Conservation (phyloP, 2,797 vertebrate species). For the Eurystomus glaucurus region DNA sequence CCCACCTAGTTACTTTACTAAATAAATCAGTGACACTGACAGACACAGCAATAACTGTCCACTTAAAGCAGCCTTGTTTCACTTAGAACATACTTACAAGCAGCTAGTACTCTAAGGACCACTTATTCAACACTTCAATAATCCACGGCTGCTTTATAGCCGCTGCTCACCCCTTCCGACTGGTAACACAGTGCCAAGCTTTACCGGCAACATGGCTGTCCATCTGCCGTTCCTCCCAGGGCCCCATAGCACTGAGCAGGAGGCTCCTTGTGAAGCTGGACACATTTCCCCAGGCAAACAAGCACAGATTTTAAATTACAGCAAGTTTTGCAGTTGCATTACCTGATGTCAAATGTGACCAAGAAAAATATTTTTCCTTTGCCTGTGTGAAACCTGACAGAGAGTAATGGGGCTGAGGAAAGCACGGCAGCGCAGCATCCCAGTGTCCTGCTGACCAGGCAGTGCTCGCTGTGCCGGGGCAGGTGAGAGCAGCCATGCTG, state of each 20-base stretch:
- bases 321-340: accelerated
- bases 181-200: accelerated
- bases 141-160: background rate
- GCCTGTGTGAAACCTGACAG: accelerated
- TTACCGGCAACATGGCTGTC: accelerated
- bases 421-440: background rate
- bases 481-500: background rate
- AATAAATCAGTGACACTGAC: background rate
- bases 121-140: background rate
- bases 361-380: background rate
- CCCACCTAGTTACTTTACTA: background rate
- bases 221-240: background rate
- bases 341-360: too few species aligned
- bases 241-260: accelerated
- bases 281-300: background rate
- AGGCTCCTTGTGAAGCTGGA: background rate
- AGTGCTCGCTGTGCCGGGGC: accelerated
- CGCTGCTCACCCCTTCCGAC: background rate
- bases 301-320: accelerated
- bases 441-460: accelerated
- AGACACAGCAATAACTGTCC: background rate
- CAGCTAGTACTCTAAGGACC: background rate
- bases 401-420: background rate
- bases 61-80: background rate
- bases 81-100: background rate